Conservation (phyloP, 2,888 invertebrate species). For the Stegana nigrithorax region DNA sequence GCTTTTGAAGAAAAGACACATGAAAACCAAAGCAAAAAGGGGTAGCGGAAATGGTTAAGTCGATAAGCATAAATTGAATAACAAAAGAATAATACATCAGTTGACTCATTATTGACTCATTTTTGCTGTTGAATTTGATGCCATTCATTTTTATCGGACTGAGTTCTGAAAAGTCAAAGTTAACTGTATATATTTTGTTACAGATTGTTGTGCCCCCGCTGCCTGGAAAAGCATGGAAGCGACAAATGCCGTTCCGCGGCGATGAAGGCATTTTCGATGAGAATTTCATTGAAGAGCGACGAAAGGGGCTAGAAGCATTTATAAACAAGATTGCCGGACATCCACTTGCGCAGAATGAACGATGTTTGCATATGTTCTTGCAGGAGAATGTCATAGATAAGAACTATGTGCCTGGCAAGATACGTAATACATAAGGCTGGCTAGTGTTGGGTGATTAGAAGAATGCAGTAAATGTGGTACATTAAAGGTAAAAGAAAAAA, state of each 20-base stretch:
- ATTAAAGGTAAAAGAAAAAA: too few species aligned
- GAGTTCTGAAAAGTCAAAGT: too few species aligned
- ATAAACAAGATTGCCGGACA: conserved; percentile 99
- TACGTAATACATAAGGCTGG: conserved; percentile 92
- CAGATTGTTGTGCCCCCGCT: conserved; percentile 98
- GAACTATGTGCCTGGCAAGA: conserved; percentile 99
- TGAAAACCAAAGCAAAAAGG: too few species aligned
- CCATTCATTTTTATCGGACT: too few species aligned
- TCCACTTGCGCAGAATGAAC: conserved; percentile 97
- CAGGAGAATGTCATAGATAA: conserved; percentile 98
- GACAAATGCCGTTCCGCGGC: conserved; percentile 97
- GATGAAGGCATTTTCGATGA: conserved; percentile 99
- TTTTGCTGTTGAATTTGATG: too few species aligned
- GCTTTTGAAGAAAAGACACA: too few species aligned
- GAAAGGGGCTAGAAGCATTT: conserved; percentile 97
- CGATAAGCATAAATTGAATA: too few species aligned
- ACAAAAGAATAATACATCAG: too few species aligned
- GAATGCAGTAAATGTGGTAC: conserved; percentile 50
- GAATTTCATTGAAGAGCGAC: conserved; percentile 98
- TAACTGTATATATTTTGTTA: too few species aligned
- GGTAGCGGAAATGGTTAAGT: too few species aligned
- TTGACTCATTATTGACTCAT: too few species aligned
- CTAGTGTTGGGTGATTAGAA: too few species aligned
- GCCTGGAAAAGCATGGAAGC: conserved; percentile 98
- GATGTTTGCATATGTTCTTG: conserved; percentile 99